Evolutionary conservation across 2,113 vertebrate species (phyloP), one percentile per base, ranked within the genome.

Genomic region (Tylochromis polylepis): DNA sequence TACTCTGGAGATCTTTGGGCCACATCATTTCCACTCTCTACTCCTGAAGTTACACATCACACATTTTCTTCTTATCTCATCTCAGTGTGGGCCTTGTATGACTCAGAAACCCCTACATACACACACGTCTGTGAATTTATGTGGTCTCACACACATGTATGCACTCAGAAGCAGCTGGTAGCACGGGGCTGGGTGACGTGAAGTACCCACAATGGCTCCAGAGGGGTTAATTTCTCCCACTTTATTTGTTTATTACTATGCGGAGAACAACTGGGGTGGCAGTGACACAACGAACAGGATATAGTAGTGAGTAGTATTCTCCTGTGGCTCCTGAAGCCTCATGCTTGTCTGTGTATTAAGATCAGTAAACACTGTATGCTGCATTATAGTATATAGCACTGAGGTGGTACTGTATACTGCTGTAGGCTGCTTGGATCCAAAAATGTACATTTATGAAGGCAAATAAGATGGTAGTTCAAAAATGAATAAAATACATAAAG

Each of bases 221-320:
- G 88, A 87, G 90, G 91, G 93, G 95, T 93, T 91, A 83, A 89
- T 93, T 91, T 92, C 84, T 86, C 65, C 88, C 91, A 90, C 89
- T 93, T 92, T 90, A 93, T 94, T 94, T 94, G 91, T 94, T 95
- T 93, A 95, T 92, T 89, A 91, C 91, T 38, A 87, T 88, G 87
- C 82, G 79, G 80, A 88, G 89, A 93, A 89, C 83, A 90, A 93
- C 87, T 86, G 85, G 87, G 90, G 81, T 78, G 81, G 89, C 87
- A 80, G 82, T 80, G 36, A 88, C 85, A 91, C 90, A 92, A 88
- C 95, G 93, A 93, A 92, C 90, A 92, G 72, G 91, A 90, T 83
- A 55, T 85, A 83, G 79, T 80, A 80, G 83, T 84, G 85, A 92
- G 88, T 72, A 86, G 82, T 65, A 84, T 91, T 89, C 86, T 91